These are phyloP conservation scores for Sporophila hypoxantha DNA, from an alignment of 2,113 vertebrate species.

Conservation along the genomic window DNA sequence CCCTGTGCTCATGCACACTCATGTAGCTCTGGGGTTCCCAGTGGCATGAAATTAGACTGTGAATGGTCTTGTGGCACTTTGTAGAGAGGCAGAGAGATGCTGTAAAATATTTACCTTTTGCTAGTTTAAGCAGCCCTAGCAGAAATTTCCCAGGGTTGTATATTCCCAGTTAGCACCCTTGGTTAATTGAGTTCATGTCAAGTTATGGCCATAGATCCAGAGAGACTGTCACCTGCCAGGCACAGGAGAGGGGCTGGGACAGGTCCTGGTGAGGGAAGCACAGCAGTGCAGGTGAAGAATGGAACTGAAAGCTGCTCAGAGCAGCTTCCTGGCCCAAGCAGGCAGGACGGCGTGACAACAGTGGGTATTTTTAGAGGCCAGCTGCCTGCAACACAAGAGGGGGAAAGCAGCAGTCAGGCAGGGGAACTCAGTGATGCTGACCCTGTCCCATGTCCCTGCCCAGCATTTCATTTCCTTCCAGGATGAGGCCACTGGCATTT, in stretches of 20 bases:
- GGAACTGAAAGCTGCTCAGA: background rate
- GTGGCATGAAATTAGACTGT: fast-evolving
- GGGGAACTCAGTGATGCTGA: background rate
- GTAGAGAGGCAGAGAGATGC: background rate
- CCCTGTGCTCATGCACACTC: fast-evolving
- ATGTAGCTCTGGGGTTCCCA: background rate
- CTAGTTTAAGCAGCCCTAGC: background rate
- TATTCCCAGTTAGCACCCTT: background rate
- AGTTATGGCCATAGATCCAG: background rate
- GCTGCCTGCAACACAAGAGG: constrained; percentile 34
- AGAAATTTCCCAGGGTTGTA: background rate
- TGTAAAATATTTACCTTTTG: background rate
- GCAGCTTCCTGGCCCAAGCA: constrained; percentile 20
- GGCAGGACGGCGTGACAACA: background rate
- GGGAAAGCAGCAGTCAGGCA: background rate
- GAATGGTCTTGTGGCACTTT: fast-evolving
- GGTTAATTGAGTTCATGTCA: fast-evolving
- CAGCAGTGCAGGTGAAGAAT: background rate
- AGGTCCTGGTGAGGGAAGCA: background rate
- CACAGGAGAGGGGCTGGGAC: background rate
- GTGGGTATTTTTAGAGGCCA: constrained; percentile 55
- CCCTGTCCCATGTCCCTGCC: background rate
- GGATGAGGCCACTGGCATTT: background rate
- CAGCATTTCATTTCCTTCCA: background rate
- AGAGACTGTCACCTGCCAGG: background rate